Evolutionary conservation across 2,113 vertebrate genomes (phyloP).

Genomic region (Engraulis encrasicolus): DNA sequence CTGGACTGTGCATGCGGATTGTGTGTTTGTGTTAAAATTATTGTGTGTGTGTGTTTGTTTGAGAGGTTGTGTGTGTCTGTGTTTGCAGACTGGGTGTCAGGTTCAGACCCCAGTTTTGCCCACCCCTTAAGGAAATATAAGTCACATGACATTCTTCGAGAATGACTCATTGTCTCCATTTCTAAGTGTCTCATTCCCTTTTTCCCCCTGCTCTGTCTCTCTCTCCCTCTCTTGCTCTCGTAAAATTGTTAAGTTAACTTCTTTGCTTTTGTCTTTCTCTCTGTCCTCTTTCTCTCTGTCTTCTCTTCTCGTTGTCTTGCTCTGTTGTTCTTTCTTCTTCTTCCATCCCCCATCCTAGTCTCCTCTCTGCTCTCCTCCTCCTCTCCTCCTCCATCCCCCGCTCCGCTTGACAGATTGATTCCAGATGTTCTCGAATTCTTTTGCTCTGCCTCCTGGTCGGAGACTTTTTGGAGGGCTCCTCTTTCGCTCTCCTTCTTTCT

Average conservation of each 20-base stretch:
- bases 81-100: constrained; percentile 59
- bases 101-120: constrained; percentile 55
- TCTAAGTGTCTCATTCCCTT: constrained; percentile 40
- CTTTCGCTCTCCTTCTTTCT: constrained; percentile 42
- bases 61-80: constrained; percentile 30
- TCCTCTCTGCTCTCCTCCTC: constrained; percentile 20
- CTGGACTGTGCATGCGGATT: neutral
- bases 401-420: constrained; percentile 71
- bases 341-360: constrained; percentile 36
- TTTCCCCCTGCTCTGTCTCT: constrained; percentile 35
- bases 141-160: constrained; percentile 72
- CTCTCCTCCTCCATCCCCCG: constrained; percentile 29
- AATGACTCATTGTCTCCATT: constrained; percentile 73
- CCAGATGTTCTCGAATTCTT: constrained; percentile 74
- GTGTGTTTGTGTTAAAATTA: neutral
- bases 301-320: constrained; percentile 28
- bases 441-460: constrained; percentile 25
- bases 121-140: constrained; percentile 67
- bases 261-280: constrained; percentile 57
- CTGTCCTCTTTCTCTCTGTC: neutral
- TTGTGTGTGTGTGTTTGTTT: neutral
- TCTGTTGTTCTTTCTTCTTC: constrained; percentile 20
- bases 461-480: neutral
- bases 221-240: neutral
- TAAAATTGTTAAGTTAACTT: constrained; percentile 15